phyloP scores from a whole-genome alignment of 2,797 vertebrate genomes.

The Chelonia mydas region DNA sequence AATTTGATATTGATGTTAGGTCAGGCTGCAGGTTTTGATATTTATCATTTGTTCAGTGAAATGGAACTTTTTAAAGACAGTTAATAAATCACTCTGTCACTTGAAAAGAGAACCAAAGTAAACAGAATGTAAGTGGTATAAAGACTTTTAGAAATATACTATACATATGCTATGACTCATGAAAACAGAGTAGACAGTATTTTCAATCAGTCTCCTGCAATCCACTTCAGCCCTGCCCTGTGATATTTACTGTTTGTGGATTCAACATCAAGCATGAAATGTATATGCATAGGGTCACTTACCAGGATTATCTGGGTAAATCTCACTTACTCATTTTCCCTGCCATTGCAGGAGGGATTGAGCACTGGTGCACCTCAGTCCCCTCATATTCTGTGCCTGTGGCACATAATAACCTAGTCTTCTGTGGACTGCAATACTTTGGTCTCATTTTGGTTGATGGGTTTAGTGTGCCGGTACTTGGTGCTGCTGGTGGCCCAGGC shows the following conservation, averaged over 20 bases:
- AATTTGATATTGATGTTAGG: slow-evolving; percentile 71
- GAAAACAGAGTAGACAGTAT: slow-evolving; percentile 43
- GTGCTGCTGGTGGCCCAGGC: background rate
- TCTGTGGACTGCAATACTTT: background rate
- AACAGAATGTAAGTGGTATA: slow-evolving; percentile 59
- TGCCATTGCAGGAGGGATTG: background rate
- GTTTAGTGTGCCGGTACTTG: background rate
- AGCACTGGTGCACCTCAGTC: background rate
- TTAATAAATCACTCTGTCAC: slow-evolving; percentile 82
- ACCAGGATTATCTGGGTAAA: background rate
- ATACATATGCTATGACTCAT: slow-evolving; percentile 52
- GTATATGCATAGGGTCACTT: background rate
- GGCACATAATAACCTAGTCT: background rate
- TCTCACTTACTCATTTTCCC: background rate
- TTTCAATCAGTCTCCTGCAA: slow-evolving; percentile 41
- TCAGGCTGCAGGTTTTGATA: slow-evolving; percentile 79
- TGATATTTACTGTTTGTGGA: slow-evolving; percentile 23
- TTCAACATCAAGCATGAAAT: background rate
- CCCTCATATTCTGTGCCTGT: background rate
- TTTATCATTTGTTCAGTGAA: slow-evolving; percentile 80
- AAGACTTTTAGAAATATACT: slow-evolving; percentile 62
- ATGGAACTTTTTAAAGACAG: slow-evolving; percentile 82
- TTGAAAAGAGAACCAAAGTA: slow-evolving; percentile 70
- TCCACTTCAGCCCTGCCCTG: background rate
- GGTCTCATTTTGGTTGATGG: background rate